Evolutionary conservation across 2,113 vertebrate genomes (phyloP).

Genomic region (Brevimyrus niger): DNA sequence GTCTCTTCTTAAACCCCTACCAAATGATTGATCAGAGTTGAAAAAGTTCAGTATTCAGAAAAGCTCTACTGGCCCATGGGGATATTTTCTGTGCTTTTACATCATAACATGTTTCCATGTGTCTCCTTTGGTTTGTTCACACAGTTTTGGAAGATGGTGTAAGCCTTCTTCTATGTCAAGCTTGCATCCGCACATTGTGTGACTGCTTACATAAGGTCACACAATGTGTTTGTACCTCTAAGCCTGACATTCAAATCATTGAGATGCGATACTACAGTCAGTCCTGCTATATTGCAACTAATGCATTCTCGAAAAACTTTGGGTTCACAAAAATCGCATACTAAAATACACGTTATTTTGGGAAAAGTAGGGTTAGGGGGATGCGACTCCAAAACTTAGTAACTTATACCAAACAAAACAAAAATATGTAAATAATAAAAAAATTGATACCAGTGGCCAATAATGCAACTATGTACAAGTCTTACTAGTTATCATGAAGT

Average conservation of each 20-base stretch:
- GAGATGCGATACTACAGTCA: conserved; percentile 14
- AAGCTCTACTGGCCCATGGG: neutral
- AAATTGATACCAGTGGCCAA: neutral
- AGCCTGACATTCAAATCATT: conserved; percentile 21
- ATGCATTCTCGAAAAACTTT: no score
- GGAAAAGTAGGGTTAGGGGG: neutral
- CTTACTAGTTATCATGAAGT: conserved; percentile 22
- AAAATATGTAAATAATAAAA: neutral
- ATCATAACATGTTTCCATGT: neutral
- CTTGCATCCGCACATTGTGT: neutral
- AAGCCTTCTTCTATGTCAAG: neutral
- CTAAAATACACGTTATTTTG: neutral
- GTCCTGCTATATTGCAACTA: neutral
- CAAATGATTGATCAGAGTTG: neutral
- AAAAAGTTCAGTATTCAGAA: neutral
- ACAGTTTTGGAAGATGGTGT: neutral
- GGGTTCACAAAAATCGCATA: neutral
- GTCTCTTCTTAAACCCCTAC: neutral
- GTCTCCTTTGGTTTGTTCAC: neutral
- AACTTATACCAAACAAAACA: neutral
- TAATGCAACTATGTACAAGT: neutral
- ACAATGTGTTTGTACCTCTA: conserved; percentile 10
- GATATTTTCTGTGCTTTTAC: neutral
- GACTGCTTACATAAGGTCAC: conserved; percentile 12
- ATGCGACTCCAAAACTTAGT: neutral